Evolutionary conservation across 1,140 invertebrate species (phyloP).

Genomic region (Harpegnathos saltator): DNA sequence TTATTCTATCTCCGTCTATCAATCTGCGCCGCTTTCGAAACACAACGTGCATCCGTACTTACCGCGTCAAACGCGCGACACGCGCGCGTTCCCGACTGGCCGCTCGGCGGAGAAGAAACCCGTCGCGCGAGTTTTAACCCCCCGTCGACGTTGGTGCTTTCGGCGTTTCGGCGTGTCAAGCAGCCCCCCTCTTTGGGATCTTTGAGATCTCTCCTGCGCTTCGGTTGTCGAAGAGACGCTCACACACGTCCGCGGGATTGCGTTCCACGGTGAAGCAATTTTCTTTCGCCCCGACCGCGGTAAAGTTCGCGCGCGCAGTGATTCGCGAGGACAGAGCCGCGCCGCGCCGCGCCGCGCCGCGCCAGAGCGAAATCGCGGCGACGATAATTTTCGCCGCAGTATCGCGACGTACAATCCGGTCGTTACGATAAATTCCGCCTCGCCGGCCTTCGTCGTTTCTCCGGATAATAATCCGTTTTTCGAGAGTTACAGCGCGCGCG

Average conservation of each 20-base stretch:
- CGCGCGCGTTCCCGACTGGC: background rate
- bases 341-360: background rate
- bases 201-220: too few species aligned
- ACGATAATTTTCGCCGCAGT: constrained; percentile 17
- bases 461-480: constrained; percentile 49
- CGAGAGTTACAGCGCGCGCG: constrained; percentile 2
- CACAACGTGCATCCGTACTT: constrained; percentile 4
- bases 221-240: background rate
- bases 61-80: background rate
- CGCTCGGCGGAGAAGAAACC: background rate
- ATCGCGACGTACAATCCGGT: constrained; percentile 12
- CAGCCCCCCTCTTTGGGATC: too few species aligned
- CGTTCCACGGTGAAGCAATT: background rate
- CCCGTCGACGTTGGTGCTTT: background rate
- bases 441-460: constrained; percentile 13
- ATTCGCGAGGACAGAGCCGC: background rate
- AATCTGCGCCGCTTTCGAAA: constrained; percentile 33
- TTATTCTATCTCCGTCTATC: constrained; percentile 55
- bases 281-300: background rate
- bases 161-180: too few species aligned
- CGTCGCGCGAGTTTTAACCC: background rate
- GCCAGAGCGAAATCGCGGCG: constrained; percentile 7
- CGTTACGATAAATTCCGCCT: constrained; percentile 48
- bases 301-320: background rate
- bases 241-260: background rate